These are phyloP conservation scores for Pheosia tremula DNA, from an alignment of 2,888 invertebrate genomes.

Conservation along the genomic window DNA sequence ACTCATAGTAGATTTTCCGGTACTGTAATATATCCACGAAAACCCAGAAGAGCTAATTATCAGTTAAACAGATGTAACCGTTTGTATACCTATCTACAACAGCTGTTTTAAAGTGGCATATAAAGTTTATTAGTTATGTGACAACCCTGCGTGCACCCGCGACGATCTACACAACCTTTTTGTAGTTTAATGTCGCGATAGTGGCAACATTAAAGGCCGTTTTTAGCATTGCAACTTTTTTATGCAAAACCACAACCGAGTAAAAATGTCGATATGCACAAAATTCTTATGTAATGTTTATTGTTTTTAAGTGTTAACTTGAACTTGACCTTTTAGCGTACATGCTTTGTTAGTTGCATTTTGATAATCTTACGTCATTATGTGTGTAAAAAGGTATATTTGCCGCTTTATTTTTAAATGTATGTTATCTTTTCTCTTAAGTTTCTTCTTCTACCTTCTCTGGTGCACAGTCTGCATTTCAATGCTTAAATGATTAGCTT, in stretches of 20 bases:
- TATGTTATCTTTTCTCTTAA: too few relatives aligned
- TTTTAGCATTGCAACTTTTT: slow-evolving; percentile 22
- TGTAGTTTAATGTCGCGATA: slow-evolving; percentile 26
- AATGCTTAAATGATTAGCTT: too few relatives aligned
- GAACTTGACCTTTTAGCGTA: slow-evolving; percentile 32
- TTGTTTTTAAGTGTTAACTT: slow-evolving; percentile 9
- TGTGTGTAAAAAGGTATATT: neutral
- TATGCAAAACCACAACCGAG: slow-evolving; percentile 2
- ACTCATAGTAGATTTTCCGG: too few relatives aligned
- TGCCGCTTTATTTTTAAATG: neutral
- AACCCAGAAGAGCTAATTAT: too few relatives aligned
- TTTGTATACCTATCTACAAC: too few relatives aligned
- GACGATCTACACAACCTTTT: slow-evolving; percentile 30
- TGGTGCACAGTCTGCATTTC: too few relatives aligned
- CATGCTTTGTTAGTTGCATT: neutral
- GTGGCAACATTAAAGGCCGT: slow-evolving; percentile 18
- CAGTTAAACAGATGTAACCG: too few relatives aligned
- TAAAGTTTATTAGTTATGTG: neutral
- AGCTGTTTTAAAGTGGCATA: too few relatives aligned
- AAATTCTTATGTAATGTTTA: slow-evolving; percentile 7
- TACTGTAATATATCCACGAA: too few relatives aligned
- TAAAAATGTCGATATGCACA: slow-evolving; percentile 3
- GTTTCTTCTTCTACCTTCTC: too few relatives aligned
- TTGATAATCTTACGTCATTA: slow-evolving; percentile 1
- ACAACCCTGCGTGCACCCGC: slow-evolving; percentile 26